These are phyloP conservation scores for Myioborus miniatus DNA, from an alignment of 2,797 vertebrate species.

Conservation along the genomic window DNA sequence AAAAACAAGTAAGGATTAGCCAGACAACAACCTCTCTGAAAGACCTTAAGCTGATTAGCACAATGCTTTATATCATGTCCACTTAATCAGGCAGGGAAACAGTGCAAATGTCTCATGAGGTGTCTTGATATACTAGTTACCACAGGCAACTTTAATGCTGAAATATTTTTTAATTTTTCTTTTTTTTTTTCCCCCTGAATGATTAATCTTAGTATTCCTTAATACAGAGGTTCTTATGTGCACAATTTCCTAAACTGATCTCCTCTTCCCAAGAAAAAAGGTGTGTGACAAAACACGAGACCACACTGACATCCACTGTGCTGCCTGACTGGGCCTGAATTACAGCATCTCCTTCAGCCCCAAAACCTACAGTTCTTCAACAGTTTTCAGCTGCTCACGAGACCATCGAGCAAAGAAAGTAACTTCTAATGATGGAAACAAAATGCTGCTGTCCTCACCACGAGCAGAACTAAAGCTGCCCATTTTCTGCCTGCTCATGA, in stretches of 20 bases:
- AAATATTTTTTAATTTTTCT: not conserved
- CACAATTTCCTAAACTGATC: not conserved
- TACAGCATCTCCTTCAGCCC: not conserved
- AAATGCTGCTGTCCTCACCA: rapidly evolving
- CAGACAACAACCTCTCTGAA: not conserved
- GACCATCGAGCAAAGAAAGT: not conserved
- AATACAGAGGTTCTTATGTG: not conserved
- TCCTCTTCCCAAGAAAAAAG: not conserved
- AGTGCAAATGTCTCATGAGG: not conserved
- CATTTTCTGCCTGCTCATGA: not conserved
- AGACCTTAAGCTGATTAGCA: not conserved
- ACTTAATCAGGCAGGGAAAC: not conserved
- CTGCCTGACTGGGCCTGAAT: not conserved
- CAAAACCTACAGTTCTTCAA: not conserved
- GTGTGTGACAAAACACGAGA: rapidly evolving
- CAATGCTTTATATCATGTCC: not conserved
- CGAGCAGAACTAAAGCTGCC: not conserved
- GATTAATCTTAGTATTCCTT: not conserved
- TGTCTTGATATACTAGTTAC: not conserved
- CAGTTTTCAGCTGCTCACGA: not conserved
- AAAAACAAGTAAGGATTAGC: not conserved
- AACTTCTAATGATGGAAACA: not conserved
- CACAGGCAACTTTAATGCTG: not conserved
- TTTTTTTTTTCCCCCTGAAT: not conserved
- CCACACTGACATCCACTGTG: rapidly evolving